Percentiles rank a stretch among this genome's conserved stretches.
phyloP scores from a whole-genome alignment of 2,888 invertebrate species.

The Tromatobia lineatoria region DNA sequence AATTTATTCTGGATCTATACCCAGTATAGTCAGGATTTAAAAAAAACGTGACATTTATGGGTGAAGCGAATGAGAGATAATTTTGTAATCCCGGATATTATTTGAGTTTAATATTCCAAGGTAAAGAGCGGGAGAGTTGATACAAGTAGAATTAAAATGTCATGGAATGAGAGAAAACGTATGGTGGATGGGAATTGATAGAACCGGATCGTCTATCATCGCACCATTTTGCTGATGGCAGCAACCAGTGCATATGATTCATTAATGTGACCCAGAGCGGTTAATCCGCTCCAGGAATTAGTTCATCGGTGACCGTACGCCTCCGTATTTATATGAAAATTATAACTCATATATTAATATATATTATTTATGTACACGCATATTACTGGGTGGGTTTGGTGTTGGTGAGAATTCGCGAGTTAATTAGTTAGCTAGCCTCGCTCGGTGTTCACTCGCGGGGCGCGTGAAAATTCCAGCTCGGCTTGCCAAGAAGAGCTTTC shows the following conservation, averaged over 20 bases:
- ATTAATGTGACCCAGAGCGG: conserved; percentile 47
- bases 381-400: conserved; percentile 53
- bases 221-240: conserved; percentile 52
- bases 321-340: not conserved
- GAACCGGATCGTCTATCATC: conserved; percentile 52
- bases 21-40: not conserved
- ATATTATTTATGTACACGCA: conserved; percentile 5
- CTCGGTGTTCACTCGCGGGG: conserved; percentile 57
- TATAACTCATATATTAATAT: too few species aligned
- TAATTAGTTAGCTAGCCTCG: conserved; percentile 59
- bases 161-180: conserved; percentile 21
- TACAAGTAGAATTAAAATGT: conserved; percentile 47
- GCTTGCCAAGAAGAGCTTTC: conserved; percentile 67
- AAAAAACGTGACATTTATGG: not conserved
- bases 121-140: not conserved
- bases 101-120: not conserved
- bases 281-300: conserved; percentile 55
- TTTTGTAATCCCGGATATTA: not conserved
- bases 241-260: conserved; percentile 40
- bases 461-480: conserved; percentile 68
- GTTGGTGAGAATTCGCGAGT: conserved; percentile 52
- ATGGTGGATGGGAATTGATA: conserved; percentile 24
- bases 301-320: conserved; percentile 33
- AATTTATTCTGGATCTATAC: too few species aligned
- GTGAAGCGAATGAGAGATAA: not conserved